Percentiles rank a stretch among this genome's conserved stretches.
phyloP scores from a whole-genome alignment of 2,113 vertebrate genomes.

The Jacana jacana region DNA sequence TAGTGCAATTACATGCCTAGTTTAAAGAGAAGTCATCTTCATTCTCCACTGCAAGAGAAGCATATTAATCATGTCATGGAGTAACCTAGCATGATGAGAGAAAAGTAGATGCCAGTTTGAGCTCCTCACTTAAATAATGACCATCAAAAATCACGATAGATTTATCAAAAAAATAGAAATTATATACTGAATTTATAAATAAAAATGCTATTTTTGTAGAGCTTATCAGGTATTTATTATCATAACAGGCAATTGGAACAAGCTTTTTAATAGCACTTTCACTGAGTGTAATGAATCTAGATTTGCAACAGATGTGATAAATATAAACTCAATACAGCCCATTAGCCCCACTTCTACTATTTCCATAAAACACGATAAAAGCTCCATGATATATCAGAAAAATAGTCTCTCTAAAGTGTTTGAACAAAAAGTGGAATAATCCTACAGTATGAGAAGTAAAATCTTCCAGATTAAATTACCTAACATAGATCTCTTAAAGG shows the following conservation, averaged over 20 bases:
- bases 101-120: not conserved
- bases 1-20: not conserved
- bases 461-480: not conserved
- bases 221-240: not conserved
- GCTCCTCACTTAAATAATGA: not conserved
- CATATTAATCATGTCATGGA: not conserved
- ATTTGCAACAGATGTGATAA: not conserved
- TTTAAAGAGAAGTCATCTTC: not conserved
- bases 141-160: not conserved
- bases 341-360: not conserved
- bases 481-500: not conserved
- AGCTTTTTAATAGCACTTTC: not conserved
- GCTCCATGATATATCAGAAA: not conserved
- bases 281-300: not conserved
- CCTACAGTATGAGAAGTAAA: not conserved
- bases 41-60: not conserved
- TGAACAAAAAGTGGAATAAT: not conserved
- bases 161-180: not conserved
- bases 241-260: not conserved
- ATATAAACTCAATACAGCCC: not conserved
- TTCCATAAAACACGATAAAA: not conserved
- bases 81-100: not conserved
- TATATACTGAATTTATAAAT: not conserved
- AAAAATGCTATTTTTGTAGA: not conserved
- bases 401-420: not conserved